A percentile compares a stretch with the other conserved stretches of the same genome.
phyloP scores from a whole-genome alignment of 2,888 invertebrate genomes.

The Mimachlamys varia region DNA sequence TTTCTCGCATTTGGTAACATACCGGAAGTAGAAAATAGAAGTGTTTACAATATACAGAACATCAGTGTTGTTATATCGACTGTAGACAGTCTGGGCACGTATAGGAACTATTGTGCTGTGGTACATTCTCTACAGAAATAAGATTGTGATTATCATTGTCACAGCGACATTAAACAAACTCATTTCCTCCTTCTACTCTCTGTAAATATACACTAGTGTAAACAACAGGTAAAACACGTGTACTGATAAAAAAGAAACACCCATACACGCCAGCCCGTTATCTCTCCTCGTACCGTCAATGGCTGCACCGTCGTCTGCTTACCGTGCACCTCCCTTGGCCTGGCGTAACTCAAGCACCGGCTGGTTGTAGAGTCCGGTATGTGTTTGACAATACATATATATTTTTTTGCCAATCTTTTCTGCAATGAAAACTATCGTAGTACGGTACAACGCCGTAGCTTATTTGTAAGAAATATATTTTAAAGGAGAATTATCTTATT shows the following conservation, averaged over 20 bases:
- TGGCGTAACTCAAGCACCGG: not conserved
- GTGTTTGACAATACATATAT: too few species aligned
- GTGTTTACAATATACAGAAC: not conserved
- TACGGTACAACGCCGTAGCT: too few species aligned
- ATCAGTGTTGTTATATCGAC: not conserved
- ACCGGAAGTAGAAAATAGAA: not conserved
- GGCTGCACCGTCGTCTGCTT: not conserved
- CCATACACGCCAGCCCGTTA: conserved; percentile 6
- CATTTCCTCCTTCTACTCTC: not conserved
- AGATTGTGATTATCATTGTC: not conserved
- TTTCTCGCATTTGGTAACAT: not conserved
- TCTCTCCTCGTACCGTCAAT: not conserved
- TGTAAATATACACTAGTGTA: not conserved
- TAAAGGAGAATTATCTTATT: too few species aligned
- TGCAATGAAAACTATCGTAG: too few species aligned
- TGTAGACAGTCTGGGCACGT: not conserved
- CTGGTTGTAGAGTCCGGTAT: too few species aligned
- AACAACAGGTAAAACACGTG: not conserved
- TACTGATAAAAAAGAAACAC: not conserved
- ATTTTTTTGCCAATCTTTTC: too few species aligned
- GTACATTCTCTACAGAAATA: not conserved
- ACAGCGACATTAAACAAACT: conserved; percentile 17
- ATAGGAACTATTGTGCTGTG: not conserved
- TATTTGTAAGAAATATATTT: too few species aligned
- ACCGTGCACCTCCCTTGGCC: not conserved